These are phyloP conservation scores for Elegia similella DNA, from an alignment of 2,888 invertebrate genomes.

Conservation along the genomic window DNA sequence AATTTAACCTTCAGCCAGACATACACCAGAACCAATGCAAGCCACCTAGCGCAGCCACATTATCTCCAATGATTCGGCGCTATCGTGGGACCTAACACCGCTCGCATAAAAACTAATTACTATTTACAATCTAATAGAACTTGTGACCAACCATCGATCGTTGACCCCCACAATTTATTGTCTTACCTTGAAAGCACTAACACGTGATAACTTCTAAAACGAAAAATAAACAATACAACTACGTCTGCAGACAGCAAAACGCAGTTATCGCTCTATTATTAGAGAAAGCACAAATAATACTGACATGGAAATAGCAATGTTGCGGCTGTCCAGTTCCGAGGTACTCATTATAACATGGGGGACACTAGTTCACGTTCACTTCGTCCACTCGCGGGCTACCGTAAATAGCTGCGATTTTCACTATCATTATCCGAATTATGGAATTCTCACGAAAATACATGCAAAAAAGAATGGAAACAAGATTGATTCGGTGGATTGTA, in stretches of 20 bases:
- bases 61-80: background rate
- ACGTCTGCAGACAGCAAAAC: slow-evolving; percentile 40
- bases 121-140: slow-evolving; percentile 1
- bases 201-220: slow-evolving; percentile 27
- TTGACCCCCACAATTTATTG: slow-evolving; percentile 31
- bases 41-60: background rate
- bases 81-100: slow-evolving; percentile 14
- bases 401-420: slow-evolving; percentile 60
- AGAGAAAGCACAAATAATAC: slow-evolving; percentile 57
- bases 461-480: slow-evolving; percentile 28
- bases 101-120: background rate
- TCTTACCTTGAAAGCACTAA: slow-evolving; percentile 24
- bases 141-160: slow-evolving; percentile 21
- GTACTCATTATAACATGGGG: slow-evolving; percentile 62
- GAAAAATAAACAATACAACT: slow-evolving; percentile 44
- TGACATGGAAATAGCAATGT: slow-evolving; percentile 75
- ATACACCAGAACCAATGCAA: background rate
- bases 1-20: background rate
- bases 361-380: slow-evolving; percentile 48
- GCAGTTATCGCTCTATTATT: slow-evolving; percentile 53
- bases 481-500: slow-evolving; percentile 36
- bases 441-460: slow-evolving; percentile 59
- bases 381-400: slow-evolving; percentile 52
- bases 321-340: slow-evolving; percentile 74
- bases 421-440: slow-evolving; percentile 71